phyloP scores from a whole-genome alignment of 2,888 invertebrate species.

The Hydriomena furcata region DNA sequence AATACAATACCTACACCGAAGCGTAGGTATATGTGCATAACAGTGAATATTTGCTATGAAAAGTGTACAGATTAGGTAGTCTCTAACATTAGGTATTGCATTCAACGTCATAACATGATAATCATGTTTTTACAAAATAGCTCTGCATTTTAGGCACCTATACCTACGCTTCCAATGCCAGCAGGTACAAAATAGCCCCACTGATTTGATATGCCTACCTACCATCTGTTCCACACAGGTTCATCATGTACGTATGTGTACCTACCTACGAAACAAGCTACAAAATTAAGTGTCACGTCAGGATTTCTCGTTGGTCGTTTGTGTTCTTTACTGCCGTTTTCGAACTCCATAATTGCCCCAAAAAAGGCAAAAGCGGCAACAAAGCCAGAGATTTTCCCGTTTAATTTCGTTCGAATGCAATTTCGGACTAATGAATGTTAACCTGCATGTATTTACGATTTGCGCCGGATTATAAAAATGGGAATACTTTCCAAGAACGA shows the following conservation, averaged over 20 bases:
- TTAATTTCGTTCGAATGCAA: conserved; percentile 55
- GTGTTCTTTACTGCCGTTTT: conserved; percentile 46
- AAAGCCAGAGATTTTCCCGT: conserved; percentile 43
- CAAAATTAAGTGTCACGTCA: conserved; percentile 59
- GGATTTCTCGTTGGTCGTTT: conserved; percentile 47
- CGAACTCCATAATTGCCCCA: conserved; percentile 52
- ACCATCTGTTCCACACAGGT: not conserved
- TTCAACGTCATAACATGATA: no score
- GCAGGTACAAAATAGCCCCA: no score
- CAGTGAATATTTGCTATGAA: no score
- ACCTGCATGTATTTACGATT: conserved; percentile 32
- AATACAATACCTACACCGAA: no score
- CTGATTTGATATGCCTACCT: not conserved
- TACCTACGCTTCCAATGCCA: no score
- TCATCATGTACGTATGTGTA: conserved; percentile 29
- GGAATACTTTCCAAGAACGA: conserved; percentile 2
- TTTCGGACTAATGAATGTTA: conserved; percentile 44
- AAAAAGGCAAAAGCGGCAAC: conserved; percentile 47
- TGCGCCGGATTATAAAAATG: conserved; percentile 13
- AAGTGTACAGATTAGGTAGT: no score
- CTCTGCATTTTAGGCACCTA: no score
- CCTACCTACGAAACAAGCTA: conserved; percentile 39
- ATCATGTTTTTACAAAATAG: no score
- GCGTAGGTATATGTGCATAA: no score
- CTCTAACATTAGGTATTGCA: no score